A percentile compares a stretch with the other conserved stretches of the same genome.
phyloP scores from a whole-genome alignment of 2,888 invertebrate genomes.

The Sepiola atlantica region DNA sequence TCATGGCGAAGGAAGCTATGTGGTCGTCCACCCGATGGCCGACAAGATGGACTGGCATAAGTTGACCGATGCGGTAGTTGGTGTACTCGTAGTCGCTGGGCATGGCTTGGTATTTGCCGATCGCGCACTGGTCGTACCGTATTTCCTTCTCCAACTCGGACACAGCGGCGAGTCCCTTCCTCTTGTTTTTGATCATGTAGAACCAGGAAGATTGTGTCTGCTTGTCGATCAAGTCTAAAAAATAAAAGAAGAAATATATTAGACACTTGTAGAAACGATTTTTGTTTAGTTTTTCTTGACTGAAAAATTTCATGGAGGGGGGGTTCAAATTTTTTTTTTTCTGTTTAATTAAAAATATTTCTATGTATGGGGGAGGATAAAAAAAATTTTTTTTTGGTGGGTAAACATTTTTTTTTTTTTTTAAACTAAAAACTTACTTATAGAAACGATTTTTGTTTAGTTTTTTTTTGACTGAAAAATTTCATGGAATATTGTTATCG shows the following conservation, averaged over 20 bases:
- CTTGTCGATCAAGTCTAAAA: constrained; percentile 60
- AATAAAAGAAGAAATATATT: background rate
- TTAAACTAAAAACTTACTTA: too few relatives aligned
- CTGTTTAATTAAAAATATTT: too few relatives aligned
- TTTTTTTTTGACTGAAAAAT: too few relatives aligned
- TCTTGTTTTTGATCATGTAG: constrained; percentile 56
- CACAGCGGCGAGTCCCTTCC: constrained; percentile 53
- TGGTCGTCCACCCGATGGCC: constrained; percentile 57
- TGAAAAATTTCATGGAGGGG: too few relatives aligned
- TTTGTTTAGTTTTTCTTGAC: too few relatives aligned
- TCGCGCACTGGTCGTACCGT: constrained; percentile 56
- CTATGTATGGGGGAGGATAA: too few relatives aligned
- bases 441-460: too few relatives aligned
- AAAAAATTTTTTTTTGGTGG: too few relatives aligned
- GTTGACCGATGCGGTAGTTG: constrained; percentile 59
- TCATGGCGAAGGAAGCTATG: constrained; percentile 62
- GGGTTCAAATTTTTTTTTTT: too few relatives aligned
- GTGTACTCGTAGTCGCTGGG: constrained; percentile 57
- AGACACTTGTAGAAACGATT: too few relatives aligned
- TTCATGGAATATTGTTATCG: too few relatives aligned
- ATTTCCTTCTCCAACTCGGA: constrained; percentile 47
- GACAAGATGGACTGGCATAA: constrained; percentile 62
- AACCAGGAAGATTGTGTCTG: constrained; percentile 60
- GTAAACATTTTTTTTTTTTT: too few relatives aligned
- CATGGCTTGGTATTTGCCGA: constrained; percentile 61